phyloP scores from a whole-genome alignment of 1,140 invertebrate species.

The Drosophila biarmipes region DNA sequence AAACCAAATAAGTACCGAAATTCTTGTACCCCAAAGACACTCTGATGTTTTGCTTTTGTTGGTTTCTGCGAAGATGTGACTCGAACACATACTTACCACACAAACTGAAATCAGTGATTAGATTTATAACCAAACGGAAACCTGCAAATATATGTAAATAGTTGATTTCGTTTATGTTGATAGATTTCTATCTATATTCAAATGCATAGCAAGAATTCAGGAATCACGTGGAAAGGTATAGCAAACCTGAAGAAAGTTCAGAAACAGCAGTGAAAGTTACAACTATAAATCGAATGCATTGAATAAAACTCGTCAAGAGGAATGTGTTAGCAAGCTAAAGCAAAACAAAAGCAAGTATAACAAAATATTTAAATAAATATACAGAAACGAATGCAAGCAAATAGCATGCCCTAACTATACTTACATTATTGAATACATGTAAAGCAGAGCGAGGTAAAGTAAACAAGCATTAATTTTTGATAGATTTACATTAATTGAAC shows the following conservation, averaged over 20 bases:
- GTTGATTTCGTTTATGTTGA: slow-evolving; percentile 64
- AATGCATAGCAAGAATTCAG: slow-evolving; percentile 41
- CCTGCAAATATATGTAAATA: slow-evolving; percentile 57
- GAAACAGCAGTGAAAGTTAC: slow-evolving; percentile 19
- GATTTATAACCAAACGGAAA: slow-evolving; percentile 25
- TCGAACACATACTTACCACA: background rate
- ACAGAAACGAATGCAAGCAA: slow-evolving; percentile 47
- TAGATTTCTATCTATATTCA: slow-evolving; percentile 55
- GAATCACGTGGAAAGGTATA: slow-evolving; percentile 38
- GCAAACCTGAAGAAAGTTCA: slow-evolving; percentile 31
- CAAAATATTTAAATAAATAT: slow-evolving; percentile 62
- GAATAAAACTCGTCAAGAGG: slow-evolving; percentile 81
- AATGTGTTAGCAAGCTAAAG: slow-evolving; percentile 79
- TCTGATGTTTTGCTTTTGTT: slow-evolving; percentile 29
- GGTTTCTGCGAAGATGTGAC: slow-evolving; percentile 13
- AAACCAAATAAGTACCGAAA: slow-evolving; percentile 19
- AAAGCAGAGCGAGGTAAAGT: slow-evolving; percentile 34
- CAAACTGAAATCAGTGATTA: slow-evolving; percentile 7
- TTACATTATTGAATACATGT: slow-evolving; percentile 24
- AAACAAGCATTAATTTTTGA: slow-evolving; percentile 72
- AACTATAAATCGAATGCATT: slow-evolving; percentile 69
- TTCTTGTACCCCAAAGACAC: slow-evolving; percentile 20
- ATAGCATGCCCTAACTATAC: slow-evolving; percentile 32
- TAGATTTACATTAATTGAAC: slow-evolving; percentile 70
- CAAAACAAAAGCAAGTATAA: slow-evolving; percentile 51